phyloP scores from a whole-genome alignment of 2,797 vertebrate genomes.

The Pseudochaenichthys georgianus region DNA sequence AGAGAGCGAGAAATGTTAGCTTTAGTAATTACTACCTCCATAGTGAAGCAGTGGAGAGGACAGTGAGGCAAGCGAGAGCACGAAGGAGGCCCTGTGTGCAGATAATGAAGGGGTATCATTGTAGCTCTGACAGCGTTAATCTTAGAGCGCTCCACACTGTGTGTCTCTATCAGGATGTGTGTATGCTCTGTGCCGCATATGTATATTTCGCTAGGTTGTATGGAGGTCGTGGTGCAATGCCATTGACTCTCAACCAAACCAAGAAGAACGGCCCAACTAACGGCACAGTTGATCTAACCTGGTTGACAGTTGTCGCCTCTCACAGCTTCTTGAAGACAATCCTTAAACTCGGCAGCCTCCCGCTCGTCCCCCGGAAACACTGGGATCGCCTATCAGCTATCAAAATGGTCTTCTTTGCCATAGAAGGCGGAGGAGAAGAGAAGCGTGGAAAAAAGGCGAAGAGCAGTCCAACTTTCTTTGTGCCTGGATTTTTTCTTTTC shows the following conservation, averaged over 20 bases:
- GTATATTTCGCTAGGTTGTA: constrained; percentile 45
- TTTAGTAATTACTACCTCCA: constrained; percentile 88
- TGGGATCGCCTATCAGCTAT: constrained; percentile 58
- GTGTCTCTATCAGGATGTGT: constrained; percentile 38
- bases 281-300: constrained; percentile 72
- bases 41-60: constrained; percentile 80
- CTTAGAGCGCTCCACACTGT: constrained; percentile 75
- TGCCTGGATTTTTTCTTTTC: constrained; percentile 46
- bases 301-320: constrained; percentile 61
- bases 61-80: constrained; percentile 78
- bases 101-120: constrained; percentile 89
- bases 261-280: constrained; percentile 74
- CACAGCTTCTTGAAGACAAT: constrained; percentile 37
- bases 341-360: constrained; percentile 32
- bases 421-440: constrained; percentile 40
- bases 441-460: constrained; percentile 19
- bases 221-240: constrained; percentile 51
- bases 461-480: constrained; percentile 72
- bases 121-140: constrained; percentile 87
- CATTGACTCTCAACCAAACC: constrained; percentile 68
- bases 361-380: constrained; percentile 18
- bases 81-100: constrained; percentile 82
- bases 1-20: constrained; percentile 80
- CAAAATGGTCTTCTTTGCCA: constrained; percentile 47
- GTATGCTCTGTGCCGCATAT: constrained; percentile 39